These are phyloP conservation scores for Paelopatides confundens DNA, from an alignment of 53 echinoderm and acorn worm species.

Conservation along the genomic window DNA sequence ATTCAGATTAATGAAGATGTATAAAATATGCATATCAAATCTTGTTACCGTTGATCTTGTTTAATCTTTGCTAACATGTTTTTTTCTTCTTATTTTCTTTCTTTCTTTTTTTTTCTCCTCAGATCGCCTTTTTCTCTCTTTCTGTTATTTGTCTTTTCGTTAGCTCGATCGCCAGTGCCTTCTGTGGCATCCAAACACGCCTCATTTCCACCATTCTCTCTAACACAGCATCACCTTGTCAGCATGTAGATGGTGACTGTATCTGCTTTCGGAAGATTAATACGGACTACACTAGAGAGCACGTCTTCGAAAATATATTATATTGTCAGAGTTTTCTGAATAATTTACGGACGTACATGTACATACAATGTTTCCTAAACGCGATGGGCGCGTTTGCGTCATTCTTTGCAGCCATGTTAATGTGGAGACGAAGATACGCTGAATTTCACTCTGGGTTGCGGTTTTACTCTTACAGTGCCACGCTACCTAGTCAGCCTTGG, in stretches of 20 bases:
- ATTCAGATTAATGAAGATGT: too few species aligned
- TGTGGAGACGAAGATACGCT: constrained; percentile 94
- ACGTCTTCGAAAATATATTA: constrained; percentile 78
- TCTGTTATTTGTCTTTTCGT: constrained; percentile 93
- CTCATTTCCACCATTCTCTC: constrained; percentile 64
- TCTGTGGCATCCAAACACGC: constrained; percentile 93
- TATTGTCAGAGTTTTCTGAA: constrained; percentile 87
- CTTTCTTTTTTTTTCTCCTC: constrained; percentile 1
- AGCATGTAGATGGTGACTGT: constrained; percentile 43
- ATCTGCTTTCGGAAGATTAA: constrained; percentile 69
- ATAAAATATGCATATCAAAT: too few species aligned
- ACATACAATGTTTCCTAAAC: constrained; percentile 92
- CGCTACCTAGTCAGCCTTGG: constrained; percentile 90
- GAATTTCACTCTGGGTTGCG: constrained; percentile 97
- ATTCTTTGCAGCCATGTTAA: constrained; percentile 89
- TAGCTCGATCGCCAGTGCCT: constrained; percentile 97
- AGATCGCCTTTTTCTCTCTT: constrained; percentile 93
- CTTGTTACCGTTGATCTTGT: too few species aligned
- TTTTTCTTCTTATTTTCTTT: background rate
- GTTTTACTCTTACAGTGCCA: constrained; percentile 98
- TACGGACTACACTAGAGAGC: constrained; percentile 68
- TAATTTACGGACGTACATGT: constrained; percentile 92
- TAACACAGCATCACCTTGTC: constrained; percentile 57
- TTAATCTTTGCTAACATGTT: too few species aligned
- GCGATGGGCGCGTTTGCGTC: constrained; percentile 92